Percentiles rank a stretch among this genome's conserved stretches.
Conservation (phyloP, 2,888 invertebrate species). For the Hypsopygia costalis region DNA sequence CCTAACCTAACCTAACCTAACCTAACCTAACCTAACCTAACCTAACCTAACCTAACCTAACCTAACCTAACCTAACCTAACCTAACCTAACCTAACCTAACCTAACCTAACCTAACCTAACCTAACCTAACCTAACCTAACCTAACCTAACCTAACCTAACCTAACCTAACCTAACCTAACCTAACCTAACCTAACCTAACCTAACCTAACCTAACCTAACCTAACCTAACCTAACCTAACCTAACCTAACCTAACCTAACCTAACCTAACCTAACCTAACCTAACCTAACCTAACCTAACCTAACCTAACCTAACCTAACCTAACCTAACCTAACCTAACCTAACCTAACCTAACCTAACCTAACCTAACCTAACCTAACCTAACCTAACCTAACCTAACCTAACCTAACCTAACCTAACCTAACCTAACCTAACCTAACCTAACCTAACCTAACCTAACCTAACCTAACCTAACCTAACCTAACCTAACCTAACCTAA, state of each 20-base stretch:
- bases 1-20: background rate
- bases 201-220: constrained; percentile 21
- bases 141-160: constrained; percentile 7
- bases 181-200: constrained; percentile 19
- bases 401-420: constrained; percentile 18
- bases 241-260: constrained; percentile 17
- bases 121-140: background rate
- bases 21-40: background rate
- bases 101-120: background rate
- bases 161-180: constrained; percentile 18
- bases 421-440: constrained; percentile 18
- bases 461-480: constrained; percentile 8
- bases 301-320: constrained; percentile 23
- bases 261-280: constrained; percentile 18
- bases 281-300: constrained; percentile 22
- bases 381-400: constrained; percentile 20
- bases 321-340: constrained; percentile 27
- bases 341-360: constrained; percentile 31
- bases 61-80: background rate
- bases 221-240: constrained; percentile 17
- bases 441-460: constrained; percentile 8
- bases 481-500: constrained; percentile 9
- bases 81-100: background rate
- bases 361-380: constrained; percentile 29
- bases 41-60: background rate